phyloP scores from a whole-genome alignment of 2,797 vertebrate genomes.

The Coilia nasus region DNA sequence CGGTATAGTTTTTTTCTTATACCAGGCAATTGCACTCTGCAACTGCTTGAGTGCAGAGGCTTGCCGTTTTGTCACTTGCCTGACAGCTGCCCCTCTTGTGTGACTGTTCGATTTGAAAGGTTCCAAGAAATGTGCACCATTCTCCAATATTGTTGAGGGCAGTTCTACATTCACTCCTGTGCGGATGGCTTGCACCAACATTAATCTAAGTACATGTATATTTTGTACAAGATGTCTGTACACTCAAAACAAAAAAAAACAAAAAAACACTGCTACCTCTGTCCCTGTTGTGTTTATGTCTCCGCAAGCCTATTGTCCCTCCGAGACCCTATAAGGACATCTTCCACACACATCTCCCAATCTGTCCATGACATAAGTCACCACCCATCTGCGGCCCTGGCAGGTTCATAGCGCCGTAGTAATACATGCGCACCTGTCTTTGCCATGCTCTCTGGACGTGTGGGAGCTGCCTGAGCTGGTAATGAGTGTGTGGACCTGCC shows the following conservation, averaged over 20 bases:
- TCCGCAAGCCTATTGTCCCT: background rate
- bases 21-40: background rate
- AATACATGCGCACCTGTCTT: background rate
- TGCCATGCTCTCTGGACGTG: background rate
- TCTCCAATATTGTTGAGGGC: background rate
- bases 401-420: background rate
- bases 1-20: background rate
- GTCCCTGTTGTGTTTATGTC: background rate
- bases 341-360: background rate
- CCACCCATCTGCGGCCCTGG: background rate
- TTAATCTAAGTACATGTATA: background rate
- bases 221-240: background rate
- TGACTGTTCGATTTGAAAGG: background rate
- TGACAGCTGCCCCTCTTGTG: background rate
- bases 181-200: background rate
- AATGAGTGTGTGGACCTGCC: conserved; percentile 4
- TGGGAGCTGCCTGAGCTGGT: background rate
- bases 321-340: background rate
- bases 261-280: background rate
- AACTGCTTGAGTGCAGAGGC: background rate
- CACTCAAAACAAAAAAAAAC: background rate
- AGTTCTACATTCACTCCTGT: background rate
- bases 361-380: background rate
- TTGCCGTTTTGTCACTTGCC: background rate
- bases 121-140: background rate